These are phyloP conservation scores for Sinocyclocheilus rhinocerous DNA, from an alignment of 2,113 vertebrate genomes.

Conservation along the genomic window DNA sequence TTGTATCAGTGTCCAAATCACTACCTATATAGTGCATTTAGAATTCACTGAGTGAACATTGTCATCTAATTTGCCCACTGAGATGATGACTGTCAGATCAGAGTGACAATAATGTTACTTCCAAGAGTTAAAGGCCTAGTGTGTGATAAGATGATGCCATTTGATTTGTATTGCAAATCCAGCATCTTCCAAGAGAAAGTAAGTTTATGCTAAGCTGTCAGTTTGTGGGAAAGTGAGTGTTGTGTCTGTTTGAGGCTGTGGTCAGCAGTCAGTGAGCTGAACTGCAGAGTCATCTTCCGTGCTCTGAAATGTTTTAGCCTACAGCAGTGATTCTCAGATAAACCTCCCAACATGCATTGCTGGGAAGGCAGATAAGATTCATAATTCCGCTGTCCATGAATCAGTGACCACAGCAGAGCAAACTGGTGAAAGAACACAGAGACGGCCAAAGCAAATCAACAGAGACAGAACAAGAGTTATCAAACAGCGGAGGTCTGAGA, in stretches of 20 bases:
- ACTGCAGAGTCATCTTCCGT: neutral
- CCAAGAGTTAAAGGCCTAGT: neutral
- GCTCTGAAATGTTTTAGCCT: conserved; percentile 39
- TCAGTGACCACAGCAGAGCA: neutral
- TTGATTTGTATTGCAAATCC: neutral
- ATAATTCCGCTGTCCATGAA: neutral
- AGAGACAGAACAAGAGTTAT: neutral
- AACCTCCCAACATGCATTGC: conserved; percentile 22
- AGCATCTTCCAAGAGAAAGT: neutral
- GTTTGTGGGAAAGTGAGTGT: neutral
- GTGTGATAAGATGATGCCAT: neutral
- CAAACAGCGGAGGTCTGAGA: neutral
- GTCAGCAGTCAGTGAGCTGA: conserved; percentile 7
- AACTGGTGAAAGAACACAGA: neutral
- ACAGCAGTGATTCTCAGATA: conserved; percentile 42
- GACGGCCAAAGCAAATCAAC: neutral
- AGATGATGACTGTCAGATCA: neutral
- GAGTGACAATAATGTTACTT: neutral
- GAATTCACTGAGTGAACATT: neutral
- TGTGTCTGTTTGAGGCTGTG: conserved; percentile 4
- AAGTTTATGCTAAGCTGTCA: neutral
- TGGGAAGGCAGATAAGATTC: conserved; percentile 40
- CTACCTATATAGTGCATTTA: neutral
- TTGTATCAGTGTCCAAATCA: neutral
- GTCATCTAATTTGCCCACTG: neutral